phyloP scores from a whole-genome alignment of 2,888 invertebrate genomes.

The Ennomos quercinarius region DNA sequence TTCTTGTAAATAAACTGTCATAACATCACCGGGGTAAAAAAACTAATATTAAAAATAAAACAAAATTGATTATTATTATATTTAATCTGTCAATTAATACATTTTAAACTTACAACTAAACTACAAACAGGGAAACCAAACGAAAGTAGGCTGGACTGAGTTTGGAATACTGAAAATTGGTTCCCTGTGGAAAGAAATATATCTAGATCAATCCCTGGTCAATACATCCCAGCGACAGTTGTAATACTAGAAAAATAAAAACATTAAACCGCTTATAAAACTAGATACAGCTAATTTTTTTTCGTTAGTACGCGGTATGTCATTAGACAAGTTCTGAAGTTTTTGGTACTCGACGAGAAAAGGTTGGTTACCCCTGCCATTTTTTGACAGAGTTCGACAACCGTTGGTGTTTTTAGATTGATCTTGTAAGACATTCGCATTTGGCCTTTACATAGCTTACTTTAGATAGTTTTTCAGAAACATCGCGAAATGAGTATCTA shows the following conservation, averaged over 20 bases:
- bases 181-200: constrained; percentile 28
- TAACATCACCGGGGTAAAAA: no score
- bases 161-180: constrained; percentile 50
- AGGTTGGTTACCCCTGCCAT: not conserved
- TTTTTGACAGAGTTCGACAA: no score
- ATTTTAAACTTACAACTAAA: constrained; percentile 59
- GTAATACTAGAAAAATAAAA: constrained; percentile 32
- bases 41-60: constrained; percentile 30
- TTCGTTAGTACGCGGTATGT: constrained; percentile 27
- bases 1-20: no score
- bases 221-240: constrained; percentile 7
- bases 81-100: constrained; percentile 58
- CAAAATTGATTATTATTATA: constrained; percentile 35
- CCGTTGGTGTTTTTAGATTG: no score
- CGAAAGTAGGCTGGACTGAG: constrained; percentile 28
- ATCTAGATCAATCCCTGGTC: constrained; percentile 6
- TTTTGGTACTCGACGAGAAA: constrained; percentile 11
- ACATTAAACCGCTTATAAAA: constrained; percentile 32
- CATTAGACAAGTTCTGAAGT: constrained; percentile 19
- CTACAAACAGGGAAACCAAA: constrained; percentile 50
- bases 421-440: no score
- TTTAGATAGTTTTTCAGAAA: no score
- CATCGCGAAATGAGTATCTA: no score
- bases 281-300: constrained; percentile 28
- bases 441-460: no score